phyloP scores from a whole-genome alignment of 2,113 vertebrate genomes.

The Choloepus hoffmanni region DNA sequence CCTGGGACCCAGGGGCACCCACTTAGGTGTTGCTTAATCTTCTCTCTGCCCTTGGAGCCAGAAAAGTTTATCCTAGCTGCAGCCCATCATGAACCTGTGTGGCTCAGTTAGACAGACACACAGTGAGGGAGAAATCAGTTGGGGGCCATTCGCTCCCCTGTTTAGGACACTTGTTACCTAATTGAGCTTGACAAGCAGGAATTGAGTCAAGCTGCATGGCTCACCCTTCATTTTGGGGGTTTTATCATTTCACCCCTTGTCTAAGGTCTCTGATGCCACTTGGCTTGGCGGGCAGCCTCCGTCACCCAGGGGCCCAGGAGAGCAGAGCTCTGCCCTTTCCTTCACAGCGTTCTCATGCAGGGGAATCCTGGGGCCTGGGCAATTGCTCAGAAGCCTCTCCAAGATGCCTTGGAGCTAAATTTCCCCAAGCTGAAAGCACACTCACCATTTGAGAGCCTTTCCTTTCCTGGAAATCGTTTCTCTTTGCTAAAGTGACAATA shows the following conservation, averaged over 20 bases:
- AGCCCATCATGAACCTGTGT: neutral
- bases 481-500: neutral
- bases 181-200: neutral
- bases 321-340: neutral
- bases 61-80: neutral
- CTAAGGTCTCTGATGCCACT: neutral
- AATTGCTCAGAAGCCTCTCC: neutral
- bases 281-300: neutral
- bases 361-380: neutral
- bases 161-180: neutral
- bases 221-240: neutral
- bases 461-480: neutral
- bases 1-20: too few relatives aligned
- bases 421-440: neutral
- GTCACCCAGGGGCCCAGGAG: neutral
- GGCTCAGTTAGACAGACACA: neutral
- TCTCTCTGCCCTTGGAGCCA: neutral
- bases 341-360: neutral
- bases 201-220: accelerated
- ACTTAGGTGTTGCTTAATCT: neutral
- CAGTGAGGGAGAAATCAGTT: neutral
- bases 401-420: neutral
- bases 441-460: neutral
- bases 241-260: neutral
- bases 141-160: neutral